Evolutionary conservation across 2,888 invertebrate species (phyloP).

Genomic region (Oscheius sp.): DNA sequence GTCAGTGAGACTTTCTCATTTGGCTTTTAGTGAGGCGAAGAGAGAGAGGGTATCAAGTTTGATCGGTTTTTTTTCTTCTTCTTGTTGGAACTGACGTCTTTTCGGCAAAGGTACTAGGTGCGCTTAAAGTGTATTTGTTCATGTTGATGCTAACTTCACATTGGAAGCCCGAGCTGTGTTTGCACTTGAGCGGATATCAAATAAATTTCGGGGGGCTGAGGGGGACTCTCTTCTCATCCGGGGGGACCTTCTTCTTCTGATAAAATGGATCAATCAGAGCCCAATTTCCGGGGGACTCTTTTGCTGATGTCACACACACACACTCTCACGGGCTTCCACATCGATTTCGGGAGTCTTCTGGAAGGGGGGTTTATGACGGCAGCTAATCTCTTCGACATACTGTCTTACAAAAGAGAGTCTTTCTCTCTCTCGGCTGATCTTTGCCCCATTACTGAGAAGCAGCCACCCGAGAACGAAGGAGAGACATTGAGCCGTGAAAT

Average conservation of each 20-base stretch:
- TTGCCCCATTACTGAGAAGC: no score
- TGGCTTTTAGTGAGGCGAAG: no score
- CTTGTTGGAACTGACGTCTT: not conserved
- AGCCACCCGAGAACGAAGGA: no score
- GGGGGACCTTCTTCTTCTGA: not conserved
- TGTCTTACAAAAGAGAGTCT: no score
- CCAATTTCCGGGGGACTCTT: not conserved
- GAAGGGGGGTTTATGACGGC: no score
- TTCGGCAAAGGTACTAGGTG: constrained; percentile 15
- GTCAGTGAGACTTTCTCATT: no score
- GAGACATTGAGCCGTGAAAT: no score
- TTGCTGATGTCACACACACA: constrained; percentile 18
- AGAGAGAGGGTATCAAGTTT: no score
- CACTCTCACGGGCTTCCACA: constrained; percentile 8
- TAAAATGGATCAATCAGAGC: not conserved
- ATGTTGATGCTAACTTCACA: constrained; percentile 26
- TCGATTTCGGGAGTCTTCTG: constrained; percentile 11
- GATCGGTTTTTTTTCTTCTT: no score
- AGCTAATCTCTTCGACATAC: not conserved
- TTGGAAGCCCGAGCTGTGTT: constrained; percentile 24
- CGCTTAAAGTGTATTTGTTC: constrained; percentile 22
- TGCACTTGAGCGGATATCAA: constrained; percentile 30
- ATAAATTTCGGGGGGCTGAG: constrained; percentile 16
- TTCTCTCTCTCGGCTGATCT: no score
- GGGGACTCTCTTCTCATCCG: not conserved